Evolutionary conservation across 2,888 invertebrate genomes (phyloP), one percentile per base, ranked within the genome.

Genomic region (Seira ritae): DNA sequence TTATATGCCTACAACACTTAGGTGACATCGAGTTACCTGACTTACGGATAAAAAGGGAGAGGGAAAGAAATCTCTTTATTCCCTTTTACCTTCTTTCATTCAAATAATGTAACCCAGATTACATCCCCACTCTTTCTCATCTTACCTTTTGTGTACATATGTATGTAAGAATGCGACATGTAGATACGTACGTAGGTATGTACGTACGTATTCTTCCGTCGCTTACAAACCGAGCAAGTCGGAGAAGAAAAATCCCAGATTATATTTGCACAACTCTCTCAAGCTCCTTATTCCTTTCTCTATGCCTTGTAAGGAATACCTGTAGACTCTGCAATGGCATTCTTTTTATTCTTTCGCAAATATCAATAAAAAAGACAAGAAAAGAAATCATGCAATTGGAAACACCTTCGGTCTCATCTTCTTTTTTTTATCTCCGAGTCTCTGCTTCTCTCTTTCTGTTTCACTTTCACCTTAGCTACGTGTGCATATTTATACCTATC

Each of bases 11-110:
- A 81, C 81, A 81, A 81, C 81, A 81, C 71, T 75, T 81, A 76
- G 81, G 81, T 81, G 81, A 81, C 81, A 81, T 15, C 71, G 76
- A 76, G 81, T 72, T 81, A 70, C 60, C 71, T 81, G 75, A 76
- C 81, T 76, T 50, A 42, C 17, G 19, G 69, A 80, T 75, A 80
- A 80, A 79, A 50, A 50, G 12, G 50, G 8, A 8, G 8, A 8
- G 8, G 31, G 8, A 31, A 31, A 50, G 50, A 50, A 80, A 80
- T 80, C 74, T 66, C 73, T 70, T 80, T 80, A 68, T 73, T 74
- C 55, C 69, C 31, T 65, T 70, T 62, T 19, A 37, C 73, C 20
- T 68, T 68, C 12, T n/a, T 50, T n/a, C 12, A n/a, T 50, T n/a
- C 12, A 50, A 50, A 50, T 50, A 50, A 50, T 50, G 17, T 50